Percentiles rank a stretch among this genome's conserved stretches.
phyloP scores from a whole-genome alignment of 2,797 vertebrate species.

The Basileuterus tristriatus region DNA sequence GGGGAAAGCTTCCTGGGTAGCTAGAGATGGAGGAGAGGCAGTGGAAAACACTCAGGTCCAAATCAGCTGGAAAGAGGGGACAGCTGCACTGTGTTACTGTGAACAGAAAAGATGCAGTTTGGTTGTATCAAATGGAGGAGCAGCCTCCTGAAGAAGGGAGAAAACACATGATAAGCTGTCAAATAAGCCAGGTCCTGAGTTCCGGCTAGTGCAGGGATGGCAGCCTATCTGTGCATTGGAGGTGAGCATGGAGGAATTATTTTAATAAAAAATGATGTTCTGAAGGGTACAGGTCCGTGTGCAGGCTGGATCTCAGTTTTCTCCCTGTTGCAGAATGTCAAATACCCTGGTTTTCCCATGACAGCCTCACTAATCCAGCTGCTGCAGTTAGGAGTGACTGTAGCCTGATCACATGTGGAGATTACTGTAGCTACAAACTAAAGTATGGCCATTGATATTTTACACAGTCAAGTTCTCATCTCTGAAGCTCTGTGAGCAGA shows the following conservation, averaged over 20 bases:
- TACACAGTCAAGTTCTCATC: neutral
- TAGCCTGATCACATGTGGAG: neutral
- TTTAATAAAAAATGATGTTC: neutral
- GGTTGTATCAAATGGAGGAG: neutral
- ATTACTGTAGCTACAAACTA: neutral
- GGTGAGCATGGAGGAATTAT: neutral
- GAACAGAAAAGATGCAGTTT: neutral
- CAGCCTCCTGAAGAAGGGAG: neutral
- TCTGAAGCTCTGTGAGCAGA: slow-evolving; percentile 2
- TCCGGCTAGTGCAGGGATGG: neutral
- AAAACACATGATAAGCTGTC: neutral
- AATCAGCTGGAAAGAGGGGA: neutral
- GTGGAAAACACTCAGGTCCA: neutral
- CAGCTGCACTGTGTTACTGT: neutral
- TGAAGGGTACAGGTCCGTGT: neutral
- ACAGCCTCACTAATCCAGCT: neutral
- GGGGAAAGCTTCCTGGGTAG: neutral
- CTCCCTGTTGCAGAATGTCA: fast-evolving
- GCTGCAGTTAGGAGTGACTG: neutral
- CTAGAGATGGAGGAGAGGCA: neutral
- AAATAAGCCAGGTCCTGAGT: neutral
- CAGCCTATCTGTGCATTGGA: neutral
- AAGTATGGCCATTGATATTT: neutral
- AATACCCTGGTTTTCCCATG: fast-evolving
- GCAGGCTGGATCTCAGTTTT: neutral